Conservation (phyloP, 2,888 invertebrate species). For the Leptinotarsa peninsularis region DNA sequence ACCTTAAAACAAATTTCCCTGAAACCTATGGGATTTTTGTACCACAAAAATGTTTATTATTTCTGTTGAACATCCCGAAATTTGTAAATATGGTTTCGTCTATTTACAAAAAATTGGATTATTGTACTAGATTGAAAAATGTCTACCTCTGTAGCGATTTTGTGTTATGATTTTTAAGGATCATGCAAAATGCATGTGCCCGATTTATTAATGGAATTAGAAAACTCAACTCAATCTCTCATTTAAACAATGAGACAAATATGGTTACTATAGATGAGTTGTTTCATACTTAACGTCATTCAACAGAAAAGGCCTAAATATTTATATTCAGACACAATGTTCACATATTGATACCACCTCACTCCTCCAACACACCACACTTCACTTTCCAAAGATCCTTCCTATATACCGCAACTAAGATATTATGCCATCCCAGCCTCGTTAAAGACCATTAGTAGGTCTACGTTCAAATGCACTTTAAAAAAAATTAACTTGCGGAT, state of each 20-base stretch:
- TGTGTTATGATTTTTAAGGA: too few species aligned
- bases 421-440: neutral
- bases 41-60: too few species aligned
- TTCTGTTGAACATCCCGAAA: too few species aligned
- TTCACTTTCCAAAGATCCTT: neutral
- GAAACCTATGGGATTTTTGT: too few species aligned
- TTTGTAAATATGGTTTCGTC: too few species aligned
- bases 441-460: neutral
- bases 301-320: neutral
- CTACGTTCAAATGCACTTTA: neutral
- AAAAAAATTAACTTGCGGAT: neutral
- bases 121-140: too few species aligned
- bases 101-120: too few species aligned
- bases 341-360: neutral
- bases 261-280: neutral
- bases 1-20: too few species aligned
- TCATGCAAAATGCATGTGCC: neutral
- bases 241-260: neutral
- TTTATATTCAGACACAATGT: neutral
- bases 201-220: slow-evolving; percentile 3
- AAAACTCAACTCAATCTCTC: neutral
- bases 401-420: neutral
- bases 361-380: neutral
- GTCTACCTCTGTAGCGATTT: too few species aligned
- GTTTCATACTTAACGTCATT: neutral